phyloP scores from a whole-genome alignment of 2,888 invertebrate genomes.

The Herminia tarsipennalis region DNA sequence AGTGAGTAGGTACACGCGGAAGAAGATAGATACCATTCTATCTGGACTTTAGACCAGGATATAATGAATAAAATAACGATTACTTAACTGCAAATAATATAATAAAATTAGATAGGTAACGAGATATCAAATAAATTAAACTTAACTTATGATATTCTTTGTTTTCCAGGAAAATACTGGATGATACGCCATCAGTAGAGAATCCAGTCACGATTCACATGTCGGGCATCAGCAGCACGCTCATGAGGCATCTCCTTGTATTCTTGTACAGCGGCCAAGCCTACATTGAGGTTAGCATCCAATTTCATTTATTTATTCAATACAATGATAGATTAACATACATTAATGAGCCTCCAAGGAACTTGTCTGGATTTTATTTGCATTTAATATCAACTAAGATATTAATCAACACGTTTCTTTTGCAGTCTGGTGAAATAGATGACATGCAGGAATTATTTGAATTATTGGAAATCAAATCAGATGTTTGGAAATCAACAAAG shows the following conservation, averaged over 20 bases:
- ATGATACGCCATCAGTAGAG: slow-evolving; percentile 89
- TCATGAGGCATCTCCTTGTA: slow-evolving; percentile 93
- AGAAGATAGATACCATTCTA: slow-evolving; percentile 30
- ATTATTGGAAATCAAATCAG: slow-evolving; percentile 93
- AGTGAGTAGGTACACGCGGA: slow-evolving; percentile 20
- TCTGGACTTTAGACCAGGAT: slow-evolving; percentile 37
- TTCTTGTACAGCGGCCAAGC: slow-evolving; percentile 95
- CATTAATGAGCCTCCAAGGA: slow-evolving; percentile 29
- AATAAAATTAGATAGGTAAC: slow-evolving; percentile 10
- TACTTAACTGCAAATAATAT: slow-evolving; percentile 13
- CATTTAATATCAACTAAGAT: slow-evolving; percentile 18
- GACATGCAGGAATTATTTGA: slow-evolving; percentile 94
- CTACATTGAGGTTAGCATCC: slow-evolving; percentile 88
- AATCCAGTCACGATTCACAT: slow-evolving; percentile 93
- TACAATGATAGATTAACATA: slow-evolving; percentile 18
- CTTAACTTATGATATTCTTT: slow-evolving; percentile 22
- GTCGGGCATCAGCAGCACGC: slow-evolving; percentile 92
- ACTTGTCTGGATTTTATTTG: slow-evolving; percentile 14
- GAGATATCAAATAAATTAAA: slow-evolving; percentile 8
- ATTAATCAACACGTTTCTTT: slow-evolving; percentile 40
- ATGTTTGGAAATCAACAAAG: slow-evolving; percentile 88
- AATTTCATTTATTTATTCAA: slow-evolving; percentile 26
- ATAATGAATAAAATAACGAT: slow-evolving; percentile 22
- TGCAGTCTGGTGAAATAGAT: slow-evolving; percentile 92
- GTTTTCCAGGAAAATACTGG: slow-evolving; percentile 87